These are phyloP conservation scores for Mayetiola destructor DNA, from an alignment of 2,888 invertebrate species.

Conservation along the genomic window DNA sequence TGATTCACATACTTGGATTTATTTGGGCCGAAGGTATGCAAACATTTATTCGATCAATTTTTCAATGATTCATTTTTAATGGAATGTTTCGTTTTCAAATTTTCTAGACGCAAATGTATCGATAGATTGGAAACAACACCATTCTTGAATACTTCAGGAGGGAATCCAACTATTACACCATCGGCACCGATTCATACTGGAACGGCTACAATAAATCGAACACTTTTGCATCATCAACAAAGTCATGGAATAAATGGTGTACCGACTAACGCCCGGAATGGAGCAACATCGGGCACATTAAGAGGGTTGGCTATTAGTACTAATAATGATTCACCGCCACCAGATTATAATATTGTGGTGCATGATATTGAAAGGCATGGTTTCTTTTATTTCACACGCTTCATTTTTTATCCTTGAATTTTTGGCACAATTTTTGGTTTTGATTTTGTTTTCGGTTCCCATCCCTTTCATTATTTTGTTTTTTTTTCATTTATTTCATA, in stretches of 20 bases:
- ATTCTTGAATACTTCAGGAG: conserved; percentile 23
- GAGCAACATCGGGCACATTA: conserved; percentile 14
- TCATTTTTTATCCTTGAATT: conserved; percentile 16
- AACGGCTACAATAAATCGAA: conserved; percentile 31
- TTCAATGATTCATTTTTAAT: neutral
- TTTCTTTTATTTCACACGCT: conserved; percentile 25
- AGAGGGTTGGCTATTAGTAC: conserved; percentile 31
- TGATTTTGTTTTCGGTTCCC: neutral
- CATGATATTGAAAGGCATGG: conserved; percentile 37
- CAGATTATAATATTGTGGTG: conserved; percentile 37
- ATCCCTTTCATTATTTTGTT: neutral
- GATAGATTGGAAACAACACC: conserved; percentile 36
- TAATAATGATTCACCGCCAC: conserved; percentile 34
- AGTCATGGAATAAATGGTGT: conserved; percentile 20
- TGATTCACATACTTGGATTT: conserved; percentile 94
- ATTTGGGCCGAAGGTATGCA: conserved; percentile 71
- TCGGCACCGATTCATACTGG: conserved; percentile 28
- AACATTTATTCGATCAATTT: neutral
- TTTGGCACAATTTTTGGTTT: neutral
- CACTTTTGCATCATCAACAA: conserved; percentile 34
- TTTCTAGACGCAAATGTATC: conserved; percentile 25
- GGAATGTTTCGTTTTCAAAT: neutral
- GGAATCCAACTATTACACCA: conserved; percentile 25
- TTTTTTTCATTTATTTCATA: neutral
- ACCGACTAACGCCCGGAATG: conserved; percentile 12